Evolutionary conservation across 1,140 invertebrate species (phyloP).

Genomic region (Nomia melanderi): DNA sequence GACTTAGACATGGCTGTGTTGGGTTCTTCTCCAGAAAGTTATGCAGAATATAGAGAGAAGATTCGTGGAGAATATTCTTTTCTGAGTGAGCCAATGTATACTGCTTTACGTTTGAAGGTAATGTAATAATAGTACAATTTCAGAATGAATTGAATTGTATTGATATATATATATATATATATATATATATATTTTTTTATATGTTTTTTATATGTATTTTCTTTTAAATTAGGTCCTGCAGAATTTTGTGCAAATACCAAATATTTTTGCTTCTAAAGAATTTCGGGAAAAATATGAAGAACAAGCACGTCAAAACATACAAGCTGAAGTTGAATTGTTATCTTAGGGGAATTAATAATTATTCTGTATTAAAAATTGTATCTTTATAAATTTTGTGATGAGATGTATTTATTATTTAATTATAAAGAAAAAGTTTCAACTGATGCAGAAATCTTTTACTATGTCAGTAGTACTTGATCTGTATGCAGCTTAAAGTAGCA

Average conservation of each 20-base stretch:
- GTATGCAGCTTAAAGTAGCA: conserved; percentile 31
- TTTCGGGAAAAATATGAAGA: conserved; percentile 83
- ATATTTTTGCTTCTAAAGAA: conserved; percentile 85
- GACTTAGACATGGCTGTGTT: conserved; percentile 84
- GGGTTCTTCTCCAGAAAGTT: conserved; percentile 79
- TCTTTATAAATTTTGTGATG: conserved; percentile 28
- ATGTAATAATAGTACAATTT: conserved; percentile 30
- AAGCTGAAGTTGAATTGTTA: conserved; percentile 81
- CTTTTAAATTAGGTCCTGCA: conserved; percentile 81
- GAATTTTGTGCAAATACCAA: conserved; percentile 85
- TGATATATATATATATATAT: too few relatives aligned
- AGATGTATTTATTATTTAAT: conserved; percentile 21
- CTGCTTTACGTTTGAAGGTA: conserved; percentile 83
- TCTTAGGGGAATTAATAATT: conserved; percentile 65
- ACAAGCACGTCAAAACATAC: conserved; percentile 83
- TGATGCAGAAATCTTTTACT: conserved; percentile 11
- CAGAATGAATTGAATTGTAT: background rate
- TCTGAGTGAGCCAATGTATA: conserved; percentile 82
- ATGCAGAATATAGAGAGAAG: conserved; percentile 80
- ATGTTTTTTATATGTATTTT: background rate
- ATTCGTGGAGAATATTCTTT: conserved; percentile 83
- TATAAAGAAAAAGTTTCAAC: background rate
- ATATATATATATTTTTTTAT: conserved; percentile 34
- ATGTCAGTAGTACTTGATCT: conserved; percentile 25
- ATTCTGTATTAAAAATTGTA: conserved; percentile 23